A percentile compares a stretch with the other conserved stretches of the same genome.
These are phyloP conservation scores for Prenolepis imparis DNA, from an alignment of 2,888 invertebrate genomes.

Conservation along the genomic window DNA sequence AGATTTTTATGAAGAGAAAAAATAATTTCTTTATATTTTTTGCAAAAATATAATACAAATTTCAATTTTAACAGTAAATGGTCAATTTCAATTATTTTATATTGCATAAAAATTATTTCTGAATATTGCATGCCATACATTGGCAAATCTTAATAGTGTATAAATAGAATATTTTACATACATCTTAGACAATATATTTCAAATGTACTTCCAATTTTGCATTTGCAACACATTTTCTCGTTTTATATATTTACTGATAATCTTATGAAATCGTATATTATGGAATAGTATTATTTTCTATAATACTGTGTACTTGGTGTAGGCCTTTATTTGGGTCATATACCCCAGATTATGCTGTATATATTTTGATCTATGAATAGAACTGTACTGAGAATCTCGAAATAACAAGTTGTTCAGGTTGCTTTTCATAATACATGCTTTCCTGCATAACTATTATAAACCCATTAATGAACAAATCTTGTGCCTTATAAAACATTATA, in stretches of 20 bases:
- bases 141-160: slow-evolving; percentile 26
- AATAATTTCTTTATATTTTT: slow-evolving; percentile 4
- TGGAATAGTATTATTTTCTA: neutral
- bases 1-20: slow-evolving; percentile 13
- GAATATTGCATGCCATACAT: neutral
- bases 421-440: neutral
- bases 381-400: slow-evolving; percentile 26
- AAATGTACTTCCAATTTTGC: slow-evolving; percentile 39
- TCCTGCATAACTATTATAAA: neutral
- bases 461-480: neutral
- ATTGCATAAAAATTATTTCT: neutral
- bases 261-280: neutral
- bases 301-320: neutral
- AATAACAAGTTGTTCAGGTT: slow-evolving; percentile 16
- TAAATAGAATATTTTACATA: slow-evolving; percentile 13
- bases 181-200: slow-evolving; percentile 23
- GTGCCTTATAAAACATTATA: neutral
- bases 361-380: slow-evolving; percentile 48
- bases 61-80: neutral
- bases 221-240: slow-evolving; percentile 23
- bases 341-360: slow-evolving; percentile 35
- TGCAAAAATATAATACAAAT: slow-evolving; percentile 8
- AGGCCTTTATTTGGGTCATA: slow-evolving; percentile 20
- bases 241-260: slow-evolving; percentile 28
- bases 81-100: neutral